Percentiles rank a stretch among this genome's conserved stretches.
Evolutionary conservation across 2,888 invertebrate species (phyloP).

Genomic region (Empis stercorea): DNA sequence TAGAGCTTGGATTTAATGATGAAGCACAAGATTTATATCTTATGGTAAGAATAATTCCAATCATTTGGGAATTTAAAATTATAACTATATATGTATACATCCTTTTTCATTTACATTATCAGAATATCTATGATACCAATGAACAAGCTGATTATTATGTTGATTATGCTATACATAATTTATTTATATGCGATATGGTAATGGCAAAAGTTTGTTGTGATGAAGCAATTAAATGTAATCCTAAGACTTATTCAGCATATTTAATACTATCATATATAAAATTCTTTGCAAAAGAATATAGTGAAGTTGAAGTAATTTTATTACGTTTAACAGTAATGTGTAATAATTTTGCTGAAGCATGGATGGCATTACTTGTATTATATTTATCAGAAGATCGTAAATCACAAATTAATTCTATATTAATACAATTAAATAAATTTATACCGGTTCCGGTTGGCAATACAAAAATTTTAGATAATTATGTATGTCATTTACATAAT

Average conservation of each 20-base stretch:
- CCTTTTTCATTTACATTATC: not conserved
- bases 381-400: conserved; percentile 1
- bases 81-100: too few species aligned
- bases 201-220: conserved; percentile 6
- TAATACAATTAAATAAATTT: not conserved
- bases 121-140: conserved; percentile 7
- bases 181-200: conserved; percentile 1
- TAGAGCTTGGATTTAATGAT: conserved; percentile 2
- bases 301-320: conserved; percentile 4
- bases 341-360: conserved; percentile 8
- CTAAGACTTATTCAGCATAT: conserved; percentile 1
- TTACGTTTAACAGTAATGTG: not conserved
- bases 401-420: not conserved
- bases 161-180: conserved; percentile 6
- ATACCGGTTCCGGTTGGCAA: not conserved
- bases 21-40: conserved; percentile 8
- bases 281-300: conserved; percentile 1
- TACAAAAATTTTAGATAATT: not conserved
- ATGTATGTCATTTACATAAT: conserved; percentile 4
- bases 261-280: conserved; percentile 7
- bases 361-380: conserved; percentile 2
- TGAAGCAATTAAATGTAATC: conserved; percentile 2
- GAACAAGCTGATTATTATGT: not conserved
- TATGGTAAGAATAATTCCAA: conserved; percentile 9
- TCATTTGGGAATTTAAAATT: too few species aligned